Percentiles rank a stretch among this genome's conserved stretches.
These are phyloP conservation scores for Yponomeuta plumbellus DNA, from an alignment of 2,888 invertebrate species.

Conservation along the genomic window DNA sequence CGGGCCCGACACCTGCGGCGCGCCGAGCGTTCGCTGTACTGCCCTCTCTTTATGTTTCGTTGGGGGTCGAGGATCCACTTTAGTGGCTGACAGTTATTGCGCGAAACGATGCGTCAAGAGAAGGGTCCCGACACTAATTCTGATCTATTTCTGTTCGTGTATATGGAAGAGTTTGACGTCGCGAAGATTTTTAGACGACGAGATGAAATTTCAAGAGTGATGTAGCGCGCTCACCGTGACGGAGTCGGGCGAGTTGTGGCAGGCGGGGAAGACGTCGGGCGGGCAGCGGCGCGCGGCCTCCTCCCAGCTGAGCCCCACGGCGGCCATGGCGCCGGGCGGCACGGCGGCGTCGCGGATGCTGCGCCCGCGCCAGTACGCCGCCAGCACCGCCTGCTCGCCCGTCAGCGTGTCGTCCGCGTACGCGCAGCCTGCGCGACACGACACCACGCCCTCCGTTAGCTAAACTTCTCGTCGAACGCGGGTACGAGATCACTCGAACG, in stretches of 20 bases:
- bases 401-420: slow-evolving; percentile 98
- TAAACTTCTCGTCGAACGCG: neutral
- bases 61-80: too few relatives aligned
- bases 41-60: too few relatives aligned
- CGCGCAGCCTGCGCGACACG: slow-evolving; percentile 84
- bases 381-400: slow-evolving; percentile 93
- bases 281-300: slow-evolving; percentile 85
- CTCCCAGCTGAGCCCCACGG: slow-evolving; percentile 93
- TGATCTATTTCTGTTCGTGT: too few relatives aligned
- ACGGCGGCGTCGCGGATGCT: slow-evolving; percentile 86
- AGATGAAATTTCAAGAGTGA: too few relatives aligned
- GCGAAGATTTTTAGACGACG: too few relatives aligned
- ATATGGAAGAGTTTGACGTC: too few relatives aligned
- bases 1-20: slow-evolving; percentile 86
- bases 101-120: too few relatives aligned
- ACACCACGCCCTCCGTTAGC: neutral
- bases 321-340: slow-evolving; percentile 91
- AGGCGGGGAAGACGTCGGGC: slow-evolving; percentile 88
- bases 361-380: slow-evolving; percentile 95
- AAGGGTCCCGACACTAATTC: too few relatives aligned
- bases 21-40: too few relatives aligned
- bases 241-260: slow-evolving; percentile 96
- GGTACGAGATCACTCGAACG: too few relatives aligned
- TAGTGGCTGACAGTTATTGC: too few relatives aligned
- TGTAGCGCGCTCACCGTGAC: slow-evolving; percentile 78